Conservation (phyloP, 2,888 invertebrate genomes). For the Bombylius major region DNA sequence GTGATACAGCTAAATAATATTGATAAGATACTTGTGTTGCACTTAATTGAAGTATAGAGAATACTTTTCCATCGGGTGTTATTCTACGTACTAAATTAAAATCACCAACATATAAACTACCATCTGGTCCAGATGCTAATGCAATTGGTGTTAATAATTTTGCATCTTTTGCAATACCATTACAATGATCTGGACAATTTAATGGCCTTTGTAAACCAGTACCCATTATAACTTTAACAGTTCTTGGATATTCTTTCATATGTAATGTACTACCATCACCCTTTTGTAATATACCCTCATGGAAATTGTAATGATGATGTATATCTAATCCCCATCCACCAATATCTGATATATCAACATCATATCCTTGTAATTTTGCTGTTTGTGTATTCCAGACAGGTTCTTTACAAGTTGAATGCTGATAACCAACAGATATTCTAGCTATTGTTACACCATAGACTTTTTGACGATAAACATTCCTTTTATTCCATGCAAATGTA, state of each 20-base stretch:
- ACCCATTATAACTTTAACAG: slow-evolving; percentile 85
- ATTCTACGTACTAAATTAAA: slow-evolving; percentile 88
- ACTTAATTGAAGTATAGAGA: slow-evolving; percentile 78
- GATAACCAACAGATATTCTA: slow-evolving; percentile 84
- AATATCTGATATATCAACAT: slow-evolving; percentile 91
- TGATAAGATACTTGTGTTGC: slow-evolving; percentile 93
- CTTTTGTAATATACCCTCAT: slow-evolving; percentile 94
- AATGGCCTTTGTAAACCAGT: slow-evolving; percentile 77
- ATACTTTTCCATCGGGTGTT: slow-evolving; percentile 78
- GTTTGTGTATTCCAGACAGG: slow-evolving; percentile 94
- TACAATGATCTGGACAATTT: slow-evolving; percentile 76
- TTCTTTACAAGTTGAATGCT: slow-evolving; percentile 74
- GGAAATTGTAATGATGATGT: slow-evolving; percentile 97
- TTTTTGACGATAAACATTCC: slow-evolving; percentile 95
- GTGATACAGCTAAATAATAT: slow-evolving; percentile 92
- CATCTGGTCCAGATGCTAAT: slow-evolving; percentile 88
- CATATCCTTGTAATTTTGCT: slow-evolving; percentile 86
- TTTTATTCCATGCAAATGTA: slow-evolving; percentile 95
- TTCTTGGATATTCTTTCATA: slow-evolving; percentile 82
- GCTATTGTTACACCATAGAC: slow-evolving; percentile 82
- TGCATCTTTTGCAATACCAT: slow-evolving; percentile 74
- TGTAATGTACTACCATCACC: slow-evolving; percentile 94
- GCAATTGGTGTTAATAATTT: slow-evolving; percentile 86
- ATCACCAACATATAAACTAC: slow-evolving; percentile 92
- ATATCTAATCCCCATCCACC: slow-evolving; percentile 97